These are phyloP conservation scores for Miichthys miiuy DNA, from an alignment of 2,797 vertebrate species.

Conservation along the genomic window DNA sequence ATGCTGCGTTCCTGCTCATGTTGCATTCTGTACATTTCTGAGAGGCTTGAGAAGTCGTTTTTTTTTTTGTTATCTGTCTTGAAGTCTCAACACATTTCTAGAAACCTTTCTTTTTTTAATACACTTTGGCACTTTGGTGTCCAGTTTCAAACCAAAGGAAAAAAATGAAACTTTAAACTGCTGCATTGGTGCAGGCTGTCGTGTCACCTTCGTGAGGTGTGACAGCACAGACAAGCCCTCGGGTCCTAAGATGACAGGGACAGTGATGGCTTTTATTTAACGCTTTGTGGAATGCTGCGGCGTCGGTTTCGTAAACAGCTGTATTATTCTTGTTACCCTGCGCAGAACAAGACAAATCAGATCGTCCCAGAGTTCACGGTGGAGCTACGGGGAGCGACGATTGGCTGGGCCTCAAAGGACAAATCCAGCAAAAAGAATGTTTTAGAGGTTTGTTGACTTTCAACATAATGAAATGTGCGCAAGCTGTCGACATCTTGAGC, in stretches of 20 bases:
- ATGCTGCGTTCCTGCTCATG: not conserved
- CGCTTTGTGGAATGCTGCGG: conserved; percentile 62
- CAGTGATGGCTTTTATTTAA: conserved; percentile 37
- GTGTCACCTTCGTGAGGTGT: not conserved
- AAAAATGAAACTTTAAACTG: conserved; percentile 3
- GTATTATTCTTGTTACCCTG: not conserved
- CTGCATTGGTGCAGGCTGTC: not conserved
- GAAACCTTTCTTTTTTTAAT: not conserved
- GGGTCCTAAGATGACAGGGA: conserved; percentile 1
- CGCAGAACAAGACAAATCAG: conserved; percentile 90
- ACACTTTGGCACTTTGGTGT: not conserved
- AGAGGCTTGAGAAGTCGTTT: not conserved
- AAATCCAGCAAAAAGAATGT: conserved; percentile 98
- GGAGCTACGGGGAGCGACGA: conserved; percentile 88
- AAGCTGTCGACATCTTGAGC: not conserved
- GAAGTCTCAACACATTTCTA: not conserved
- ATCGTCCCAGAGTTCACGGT: conserved; percentile 90
- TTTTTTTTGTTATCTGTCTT: not conserved
- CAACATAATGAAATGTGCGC: not conserved
- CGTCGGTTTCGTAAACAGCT: conserved; percentile 51
- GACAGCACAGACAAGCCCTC: conserved; percentile 38
- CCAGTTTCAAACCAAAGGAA: not conserved
- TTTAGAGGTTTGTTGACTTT: conserved; percentile 84
- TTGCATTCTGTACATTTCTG: conserved; percentile 45
- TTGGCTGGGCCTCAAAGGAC: conserved; percentile 90